phyloP scores from a whole-genome alignment of 2,113 vertebrate species.

The Lucifuga dentata region DNA sequence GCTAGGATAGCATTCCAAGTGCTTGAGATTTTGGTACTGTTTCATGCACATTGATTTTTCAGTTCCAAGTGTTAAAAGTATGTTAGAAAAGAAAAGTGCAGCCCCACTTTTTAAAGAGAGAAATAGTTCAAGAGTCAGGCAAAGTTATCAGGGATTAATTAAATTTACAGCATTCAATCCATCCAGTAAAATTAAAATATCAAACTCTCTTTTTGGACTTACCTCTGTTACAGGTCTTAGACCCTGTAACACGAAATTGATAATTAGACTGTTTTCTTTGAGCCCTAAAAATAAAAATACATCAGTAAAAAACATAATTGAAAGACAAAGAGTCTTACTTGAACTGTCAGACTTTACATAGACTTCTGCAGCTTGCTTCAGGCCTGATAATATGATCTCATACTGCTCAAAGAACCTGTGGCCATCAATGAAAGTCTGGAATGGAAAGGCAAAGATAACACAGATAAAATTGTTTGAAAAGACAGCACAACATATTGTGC shows the following conservation, averaged over 20 bases:
- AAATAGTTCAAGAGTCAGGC: constrained; percentile 43
- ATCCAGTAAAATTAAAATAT: constrained; percentile 4
- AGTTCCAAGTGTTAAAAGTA: constrained; percentile 25
- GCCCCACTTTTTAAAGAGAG: constrained; percentile 15
- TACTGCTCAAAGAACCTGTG: constrained; percentile 97
- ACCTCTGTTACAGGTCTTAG: constrained; percentile 81
- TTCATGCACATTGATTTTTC: constrained; percentile 55
- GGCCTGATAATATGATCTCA: constrained; percentile 90
- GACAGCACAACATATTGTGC: background rate
- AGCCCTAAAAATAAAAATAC: constrained; percentile 17
- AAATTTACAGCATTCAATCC: background rate
- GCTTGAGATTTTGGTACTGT: constrained; percentile 19
- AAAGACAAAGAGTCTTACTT: constrained; percentile 83
- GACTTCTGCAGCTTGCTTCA: constrained; percentile 92
- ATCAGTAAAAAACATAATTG: background rate
- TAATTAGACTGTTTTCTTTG: constrained; percentile 56
- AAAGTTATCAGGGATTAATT: constrained; percentile 18
- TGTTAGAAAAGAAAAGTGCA: constrained; percentile 44
- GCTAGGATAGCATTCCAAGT: constrained; percentile 51
- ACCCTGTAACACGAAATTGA: constrained; percentile 79
- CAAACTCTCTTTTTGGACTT: constrained; percentile 67
- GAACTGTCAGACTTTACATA: constrained; percentile 93
- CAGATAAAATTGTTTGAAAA: background rate
- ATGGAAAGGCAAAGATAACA: background rate
- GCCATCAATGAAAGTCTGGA: constrained; percentile 93